Conservation (phyloP, 1,140 invertebrate species). For the Hyles euphorbiae region DNA sequence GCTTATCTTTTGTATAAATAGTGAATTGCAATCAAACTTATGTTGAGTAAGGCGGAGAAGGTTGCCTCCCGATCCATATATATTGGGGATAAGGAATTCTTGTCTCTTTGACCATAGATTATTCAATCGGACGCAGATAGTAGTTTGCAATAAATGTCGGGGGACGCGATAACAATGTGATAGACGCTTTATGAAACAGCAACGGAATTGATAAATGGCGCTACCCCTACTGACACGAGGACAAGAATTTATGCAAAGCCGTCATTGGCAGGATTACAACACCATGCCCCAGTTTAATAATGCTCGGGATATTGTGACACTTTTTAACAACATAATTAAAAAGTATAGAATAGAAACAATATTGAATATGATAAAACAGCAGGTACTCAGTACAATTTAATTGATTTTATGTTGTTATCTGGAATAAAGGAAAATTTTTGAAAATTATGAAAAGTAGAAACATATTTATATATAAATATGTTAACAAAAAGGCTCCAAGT, state of each 20-base stretch:
- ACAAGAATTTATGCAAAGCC: constrained; percentile 43
- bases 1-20: constrained; percentile 26
- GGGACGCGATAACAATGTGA: constrained; percentile 54
- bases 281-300: too few relatives aligned
- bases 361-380: too few relatives aligned
- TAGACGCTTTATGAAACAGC: constrained; percentile 49
- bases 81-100: constrained; percentile 25
- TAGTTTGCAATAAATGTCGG: constrained; percentile 51
- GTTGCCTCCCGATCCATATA: constrained; percentile 15
- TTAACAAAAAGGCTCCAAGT: too few relatives aligned
- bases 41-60: constrained; percentile 12
- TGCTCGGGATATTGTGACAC: too few relatives aligned
- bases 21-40: constrained; percentile 18
- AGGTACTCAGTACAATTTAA: too few relatives aligned
- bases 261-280: constrained; percentile 36
- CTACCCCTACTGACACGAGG: constrained; percentile 24
- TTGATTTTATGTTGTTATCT: too few relatives aligned
- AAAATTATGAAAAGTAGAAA: too few relatives aligned
- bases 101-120: constrained; percentile 28
- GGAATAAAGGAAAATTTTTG: too few relatives aligned
- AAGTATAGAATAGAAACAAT: too few relatives aligned
- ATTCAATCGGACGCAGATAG: constrained; percentile 36
- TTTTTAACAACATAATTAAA: too few relatives aligned
- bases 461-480: too few relatives aligned
- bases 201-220: constrained; percentile 46